phyloP scores from a whole-genome alignment of 2,113 vertebrate species.

The Anguilla japonica region DNA sequence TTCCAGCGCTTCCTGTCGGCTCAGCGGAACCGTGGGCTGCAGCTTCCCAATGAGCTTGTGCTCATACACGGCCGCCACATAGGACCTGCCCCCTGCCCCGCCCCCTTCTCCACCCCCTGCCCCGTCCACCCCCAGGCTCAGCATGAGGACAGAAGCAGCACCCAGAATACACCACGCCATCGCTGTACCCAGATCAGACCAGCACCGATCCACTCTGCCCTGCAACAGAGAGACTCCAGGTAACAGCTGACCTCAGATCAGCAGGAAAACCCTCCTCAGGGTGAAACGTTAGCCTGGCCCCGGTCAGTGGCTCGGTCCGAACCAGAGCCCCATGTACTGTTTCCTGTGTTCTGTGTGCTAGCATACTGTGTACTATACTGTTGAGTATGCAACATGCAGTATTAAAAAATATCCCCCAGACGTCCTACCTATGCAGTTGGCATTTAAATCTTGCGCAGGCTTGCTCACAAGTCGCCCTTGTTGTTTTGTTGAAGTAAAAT shows the following conservation, averaged over 20 bases:
- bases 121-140: background rate
- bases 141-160: background rate
- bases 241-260: background rate
- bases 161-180: background rate
- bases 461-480: no score
- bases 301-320: background rate
- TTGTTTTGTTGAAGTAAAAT: no score
- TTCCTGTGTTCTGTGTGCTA: no score
- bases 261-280: no score
- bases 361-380: no score
- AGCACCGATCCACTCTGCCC: background rate
- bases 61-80: slow-evolving; percentile 85
- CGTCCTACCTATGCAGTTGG: no score
- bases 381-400: no score
- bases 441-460: no score
- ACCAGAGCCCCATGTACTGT: no score
- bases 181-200: background rate
- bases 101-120: no score
- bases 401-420: no score
- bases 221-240: background rate
- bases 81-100: slow-evolving; percentile 47
- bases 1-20: slow-evolving; percentile 71
- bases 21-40: slow-evolving; percentile 52
- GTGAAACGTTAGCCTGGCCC: background rate
- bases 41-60: slow-evolving; percentile 75